phyloP scores from a whole-genome alignment of 2,797 vertebrate genomes.

The Melanotaenia maccullochi region DNA sequence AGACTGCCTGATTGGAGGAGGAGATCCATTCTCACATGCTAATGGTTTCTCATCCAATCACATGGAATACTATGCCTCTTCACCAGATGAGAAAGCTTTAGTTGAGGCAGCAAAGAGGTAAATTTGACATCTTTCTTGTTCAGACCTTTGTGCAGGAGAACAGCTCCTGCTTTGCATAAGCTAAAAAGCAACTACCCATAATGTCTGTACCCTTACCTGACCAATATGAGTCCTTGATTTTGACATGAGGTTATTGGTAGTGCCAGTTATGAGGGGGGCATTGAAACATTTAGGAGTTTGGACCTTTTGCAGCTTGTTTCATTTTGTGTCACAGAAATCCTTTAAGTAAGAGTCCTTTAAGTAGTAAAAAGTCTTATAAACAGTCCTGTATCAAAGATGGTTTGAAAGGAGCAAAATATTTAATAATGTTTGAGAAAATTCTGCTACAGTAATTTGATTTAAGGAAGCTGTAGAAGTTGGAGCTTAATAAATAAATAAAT shows the following conservation, averaged over 20 bases:
- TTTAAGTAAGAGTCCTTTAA: not conserved
- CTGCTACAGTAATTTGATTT: not conserved
- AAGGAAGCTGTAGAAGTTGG: not conserved
- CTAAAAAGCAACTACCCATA: not conserved
- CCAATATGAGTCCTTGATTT: not conserved
- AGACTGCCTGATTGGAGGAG: constrained; percentile 77
- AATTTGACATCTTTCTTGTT: constrained; percentile 9
- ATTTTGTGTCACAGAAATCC: constrained; percentile 25
- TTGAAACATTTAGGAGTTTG: constrained; percentile 4
- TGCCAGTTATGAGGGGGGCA: not conserved
- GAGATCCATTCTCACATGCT: constrained; percentile 85
- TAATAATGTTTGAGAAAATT: not conserved
- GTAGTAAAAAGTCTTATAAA: not conserved
- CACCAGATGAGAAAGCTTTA: constrained; percentile 96
- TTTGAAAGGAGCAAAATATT: not conserved
- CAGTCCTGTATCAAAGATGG: constrained; percentile 3
- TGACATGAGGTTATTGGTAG: not conserved
- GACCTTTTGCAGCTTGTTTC: constrained; percentile 13
- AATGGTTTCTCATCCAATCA: constrained; percentile 84
- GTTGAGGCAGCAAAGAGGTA: constrained; percentile 96
- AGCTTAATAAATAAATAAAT: not conserved
- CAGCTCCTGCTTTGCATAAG: not conserved
- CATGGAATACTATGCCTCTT: constrained; percentile 96
- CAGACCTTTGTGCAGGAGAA: not conserved
- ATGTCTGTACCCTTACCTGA: not conserved